These are phyloP conservation scores for Apodemia mormo DNA, from an alignment of 2,888 invertebrate genomes.

Conservation along the genomic window DNA sequence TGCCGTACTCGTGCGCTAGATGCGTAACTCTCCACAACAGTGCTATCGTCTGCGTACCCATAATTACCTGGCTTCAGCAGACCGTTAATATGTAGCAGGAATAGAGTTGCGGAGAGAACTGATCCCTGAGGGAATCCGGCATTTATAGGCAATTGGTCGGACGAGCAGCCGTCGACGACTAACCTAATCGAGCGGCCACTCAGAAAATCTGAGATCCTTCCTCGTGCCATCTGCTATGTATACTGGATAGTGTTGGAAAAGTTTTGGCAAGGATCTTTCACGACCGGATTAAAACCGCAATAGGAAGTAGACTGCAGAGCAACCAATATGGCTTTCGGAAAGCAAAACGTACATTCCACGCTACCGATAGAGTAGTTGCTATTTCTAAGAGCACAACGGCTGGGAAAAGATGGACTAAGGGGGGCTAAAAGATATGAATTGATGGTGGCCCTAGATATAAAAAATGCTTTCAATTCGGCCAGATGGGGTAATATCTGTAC, in stretches of 20 bases:
- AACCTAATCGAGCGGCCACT: too few species aligned
- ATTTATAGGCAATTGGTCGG: too few species aligned
- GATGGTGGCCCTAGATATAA: constrained; percentile 20
- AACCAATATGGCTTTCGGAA: not conserved
- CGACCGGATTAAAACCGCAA: constrained; percentile 20
- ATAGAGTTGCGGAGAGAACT: too few species aligned
- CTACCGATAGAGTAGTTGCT: not conserved
- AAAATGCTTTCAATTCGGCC: constrained; percentile 26
- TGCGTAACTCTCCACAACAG: too few species aligned
- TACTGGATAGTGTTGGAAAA: not conserved
- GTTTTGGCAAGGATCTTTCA: not conserved
- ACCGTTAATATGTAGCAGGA: too few species aligned
- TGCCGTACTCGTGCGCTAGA: too few species aligned
- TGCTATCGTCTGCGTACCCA: too few species aligned
- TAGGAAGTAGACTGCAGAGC: too few species aligned
- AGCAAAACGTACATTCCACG: not conserved
- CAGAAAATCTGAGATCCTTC: not conserved
- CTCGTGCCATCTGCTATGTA: not conserved
- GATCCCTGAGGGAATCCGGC: too few species aligned
- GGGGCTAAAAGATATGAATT: constrained; percentile 22
- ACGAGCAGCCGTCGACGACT: too few species aligned
- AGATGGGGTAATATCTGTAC: not conserved
- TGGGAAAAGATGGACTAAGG: constrained; percentile 22
- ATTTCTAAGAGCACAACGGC: constrained; percentile 11
- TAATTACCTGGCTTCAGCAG: too few species aligned